Evolutionary conservation across 2,888 invertebrate species (phyloP).

Genomic region (Hyppa rectilinea): DNA sequence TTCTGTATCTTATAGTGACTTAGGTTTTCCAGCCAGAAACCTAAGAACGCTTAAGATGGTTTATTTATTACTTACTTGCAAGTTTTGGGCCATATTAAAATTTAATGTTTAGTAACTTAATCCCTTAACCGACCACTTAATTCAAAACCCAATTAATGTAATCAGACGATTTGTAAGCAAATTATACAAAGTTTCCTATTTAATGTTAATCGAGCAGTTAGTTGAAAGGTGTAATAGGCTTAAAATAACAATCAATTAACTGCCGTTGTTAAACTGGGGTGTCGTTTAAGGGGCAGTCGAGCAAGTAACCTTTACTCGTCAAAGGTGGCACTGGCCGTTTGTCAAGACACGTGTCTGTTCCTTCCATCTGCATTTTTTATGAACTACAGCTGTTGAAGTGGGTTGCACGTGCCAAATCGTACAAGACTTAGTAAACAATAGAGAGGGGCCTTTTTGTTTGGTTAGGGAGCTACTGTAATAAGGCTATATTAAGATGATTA

Average conservation of each 20-base stretch:
- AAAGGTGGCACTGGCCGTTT: conserved; percentile 68
- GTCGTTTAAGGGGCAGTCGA: conserved; percentile 57
- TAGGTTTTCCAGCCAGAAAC: neutral
- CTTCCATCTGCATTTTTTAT: conserved; percentile 71
- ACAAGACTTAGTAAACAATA: conserved; percentile 20
- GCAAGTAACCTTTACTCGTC: conserved; percentile 73
- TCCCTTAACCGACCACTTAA: conserved; percentile 19
- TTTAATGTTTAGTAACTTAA: conserved; percentile 4
- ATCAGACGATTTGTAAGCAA: conserved; percentile 55
- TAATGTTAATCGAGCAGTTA: conserved; percentile 57
- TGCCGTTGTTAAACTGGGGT: conserved; percentile 52
- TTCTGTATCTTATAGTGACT: neutral
- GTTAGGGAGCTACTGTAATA: neutral
- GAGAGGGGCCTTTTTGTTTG: no score
- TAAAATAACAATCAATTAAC: conserved; percentile 68
- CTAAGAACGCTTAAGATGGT: neutral
- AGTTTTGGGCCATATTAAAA: conserved; percentile 1
- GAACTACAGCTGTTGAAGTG: conserved; percentile 53
- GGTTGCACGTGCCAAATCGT: conserved; percentile 42
- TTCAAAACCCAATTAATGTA: conserved; percentile 45
- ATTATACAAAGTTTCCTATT: conserved; percentile 52
- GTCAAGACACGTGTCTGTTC: conserved; percentile 64
- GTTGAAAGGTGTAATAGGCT: conserved; percentile 65
- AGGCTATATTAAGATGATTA: no score
- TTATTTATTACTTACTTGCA: neutral